phyloP scores from a whole-genome alignment of 2,797 vertebrate genomes.

The Lutjanus campechanus region DNA sequence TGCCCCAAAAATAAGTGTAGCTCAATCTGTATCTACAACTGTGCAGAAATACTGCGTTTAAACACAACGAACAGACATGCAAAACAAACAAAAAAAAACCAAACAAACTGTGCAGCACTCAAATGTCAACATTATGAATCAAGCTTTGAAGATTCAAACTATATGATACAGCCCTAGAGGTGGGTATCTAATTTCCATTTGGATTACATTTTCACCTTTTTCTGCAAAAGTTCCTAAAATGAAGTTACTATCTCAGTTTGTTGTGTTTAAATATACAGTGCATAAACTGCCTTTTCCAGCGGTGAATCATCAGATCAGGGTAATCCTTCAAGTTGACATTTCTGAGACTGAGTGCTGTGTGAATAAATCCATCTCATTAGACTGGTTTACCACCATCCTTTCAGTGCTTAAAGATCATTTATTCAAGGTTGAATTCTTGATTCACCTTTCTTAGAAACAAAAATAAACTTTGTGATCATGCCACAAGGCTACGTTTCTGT shows the following conservation, averaged over 20 bases:
- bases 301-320: neutral
- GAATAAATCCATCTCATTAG: constrained; percentile 9
- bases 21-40: too few species aligned
- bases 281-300: neutral
- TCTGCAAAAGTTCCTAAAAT: neutral
- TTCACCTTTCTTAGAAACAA: neutral
- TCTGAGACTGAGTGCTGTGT: constrained; percentile 7
- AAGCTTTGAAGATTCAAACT: too few species aligned
- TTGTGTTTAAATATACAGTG: neutral
- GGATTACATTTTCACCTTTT: neutral
- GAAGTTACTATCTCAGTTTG: neutral
- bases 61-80: too few species aligned
- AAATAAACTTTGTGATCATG: constrained; percentile 1
- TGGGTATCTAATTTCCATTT: neutral
- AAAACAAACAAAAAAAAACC: too few species aligned
- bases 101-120: too few species aligned
- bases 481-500: constrained; percentile 15
- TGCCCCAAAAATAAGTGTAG: too few species aligned
- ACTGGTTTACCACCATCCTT: neutral
- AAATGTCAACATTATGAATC: too few species aligned
- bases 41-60: too few species aligned
- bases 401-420: neutral
- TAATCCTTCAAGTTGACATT: constrained; percentile 7
- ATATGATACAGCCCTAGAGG: too few species aligned
- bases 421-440: neutral